Evolutionary conservation across 2,888 invertebrate genomes (phyloP).

Genomic region (Sarcophaga subvicina): DNA sequence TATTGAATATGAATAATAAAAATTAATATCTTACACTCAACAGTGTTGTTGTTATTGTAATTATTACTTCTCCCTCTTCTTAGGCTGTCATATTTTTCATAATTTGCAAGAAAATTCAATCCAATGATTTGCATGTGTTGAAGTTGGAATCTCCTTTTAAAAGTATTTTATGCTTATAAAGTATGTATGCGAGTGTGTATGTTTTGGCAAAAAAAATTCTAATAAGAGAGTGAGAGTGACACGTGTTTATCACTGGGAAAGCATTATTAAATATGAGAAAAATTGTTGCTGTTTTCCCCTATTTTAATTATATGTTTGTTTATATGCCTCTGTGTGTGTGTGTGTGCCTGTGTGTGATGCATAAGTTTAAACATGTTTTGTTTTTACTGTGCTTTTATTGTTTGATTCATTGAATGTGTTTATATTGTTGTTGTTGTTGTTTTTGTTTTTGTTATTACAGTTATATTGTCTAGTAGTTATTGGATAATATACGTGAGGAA

Average conservation of each 20-base stretch:
- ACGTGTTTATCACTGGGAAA: constrained; percentile 61
- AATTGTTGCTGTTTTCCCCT: constrained; percentile 50
- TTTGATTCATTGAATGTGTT: constrained; percentile 36
- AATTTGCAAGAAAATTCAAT: constrained; percentile 47
- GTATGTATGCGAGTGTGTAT: too few relatives aligned
- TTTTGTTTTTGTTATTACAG: constrained; percentile 13
- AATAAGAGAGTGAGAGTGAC: constrained; percentile 19
- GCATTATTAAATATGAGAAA: constrained; percentile 54
- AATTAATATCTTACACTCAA: too few relatives aligned
- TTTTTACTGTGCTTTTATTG: constrained; percentile 8
- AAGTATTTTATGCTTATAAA: not conserved
- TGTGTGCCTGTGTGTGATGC: constrained; percentile 34
- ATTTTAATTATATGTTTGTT: not conserved
- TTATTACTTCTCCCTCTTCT: too few relatives aligned
- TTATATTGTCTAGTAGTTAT: constrained; percentile 49
- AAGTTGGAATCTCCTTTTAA: not conserved
- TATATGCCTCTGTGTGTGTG: constrained; percentile 10
- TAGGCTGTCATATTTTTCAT: not conserved
- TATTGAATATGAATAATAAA: not conserved
- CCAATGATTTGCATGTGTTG: constrained; percentile 45
- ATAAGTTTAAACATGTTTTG: not conserved
- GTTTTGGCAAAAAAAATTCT: too few relatives aligned
- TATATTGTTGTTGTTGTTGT: constrained; percentile 13
- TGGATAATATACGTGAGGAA: constrained; percentile 42
- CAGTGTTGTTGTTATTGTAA: too few relatives aligned